Evolutionary conservation across 1,140 invertebrate genomes (phyloP).

Genomic region (Notospermus geniculatus): DNA sequence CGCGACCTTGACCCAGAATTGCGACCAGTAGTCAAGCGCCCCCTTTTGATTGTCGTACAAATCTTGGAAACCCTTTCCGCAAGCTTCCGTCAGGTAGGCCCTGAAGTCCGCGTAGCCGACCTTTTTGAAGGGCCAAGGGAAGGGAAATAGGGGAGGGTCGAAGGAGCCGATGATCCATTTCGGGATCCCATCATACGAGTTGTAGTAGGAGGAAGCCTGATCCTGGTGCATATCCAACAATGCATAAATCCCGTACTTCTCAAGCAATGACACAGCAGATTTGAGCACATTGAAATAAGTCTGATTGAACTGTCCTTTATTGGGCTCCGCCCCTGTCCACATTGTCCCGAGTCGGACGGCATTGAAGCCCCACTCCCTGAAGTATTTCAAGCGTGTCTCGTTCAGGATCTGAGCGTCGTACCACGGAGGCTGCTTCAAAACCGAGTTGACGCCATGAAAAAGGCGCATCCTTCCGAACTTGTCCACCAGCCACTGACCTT

Average conservation of each 20-base stretch:
- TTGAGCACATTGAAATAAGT: conserved; percentile 29
- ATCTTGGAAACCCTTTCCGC: conserved; percentile 31
- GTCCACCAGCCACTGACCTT: conserved; percentile 18
- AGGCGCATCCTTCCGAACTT: conserved; percentile 25
- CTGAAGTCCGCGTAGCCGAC: conserved; percentile 7
- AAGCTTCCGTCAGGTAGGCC: conserved; percentile 31
- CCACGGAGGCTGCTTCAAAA: conserved; percentile 34
- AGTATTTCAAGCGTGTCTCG: conserved; percentile 21
- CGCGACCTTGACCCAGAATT: conserved; percentile 31
- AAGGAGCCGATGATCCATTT: conserved; percentile 30
- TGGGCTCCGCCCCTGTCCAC: conserved; percentile 34
- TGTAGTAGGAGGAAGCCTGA: conserved; percentile 23
- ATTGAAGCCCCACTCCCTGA: conserved; percentile 36
- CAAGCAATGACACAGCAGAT: conserved; percentile 24
- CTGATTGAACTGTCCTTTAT: conserved; percentile 20
- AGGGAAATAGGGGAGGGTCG: conserved; percentile 20
- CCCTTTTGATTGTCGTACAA: conserved; percentile 32
- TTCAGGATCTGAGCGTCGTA: conserved; percentile 26
- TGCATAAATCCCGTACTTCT: conserved; percentile 29
- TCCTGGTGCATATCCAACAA: conserved; percentile 43
- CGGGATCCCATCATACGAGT: conserved; percentile 35
- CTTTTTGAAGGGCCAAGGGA: conserved; percentile 33
- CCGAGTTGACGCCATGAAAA: conserved; percentile 36
- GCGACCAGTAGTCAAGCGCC: conserved; percentile 18
- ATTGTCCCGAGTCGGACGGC: conserved; percentile 33